These are phyloP conservation scores for Thunnus thynnus DNA, from an alignment of 2,113 vertebrate genomes.

Conservation along the genomic window DNA sequence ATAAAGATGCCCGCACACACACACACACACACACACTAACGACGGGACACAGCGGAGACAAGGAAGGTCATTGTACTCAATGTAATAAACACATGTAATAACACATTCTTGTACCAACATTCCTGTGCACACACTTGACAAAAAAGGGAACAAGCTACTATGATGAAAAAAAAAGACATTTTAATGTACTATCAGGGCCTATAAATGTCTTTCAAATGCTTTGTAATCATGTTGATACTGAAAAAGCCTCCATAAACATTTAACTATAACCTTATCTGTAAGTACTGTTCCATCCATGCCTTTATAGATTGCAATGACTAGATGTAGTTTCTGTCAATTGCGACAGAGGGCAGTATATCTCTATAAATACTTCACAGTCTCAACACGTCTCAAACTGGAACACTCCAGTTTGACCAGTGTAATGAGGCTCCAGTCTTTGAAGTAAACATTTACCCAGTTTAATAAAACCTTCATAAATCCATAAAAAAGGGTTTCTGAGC, in stretches of 20 bases:
- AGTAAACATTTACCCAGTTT: slow-evolving; percentile 45
- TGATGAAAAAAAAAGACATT: not conserved
- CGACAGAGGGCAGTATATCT: slow-evolving; percentile 69
- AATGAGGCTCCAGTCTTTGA: not conserved
- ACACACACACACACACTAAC: not conserved
- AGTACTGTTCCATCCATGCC: not conserved
- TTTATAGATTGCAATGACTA: not conserved
- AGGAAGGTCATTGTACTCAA: too few species aligned
- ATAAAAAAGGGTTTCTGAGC: not conserved
- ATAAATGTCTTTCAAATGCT: not conserved
- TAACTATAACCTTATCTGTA: not conserved
- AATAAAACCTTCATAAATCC: slow-evolving; percentile 10
- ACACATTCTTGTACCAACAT: too few species aligned
- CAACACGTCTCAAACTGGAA: slow-evolving; percentile 4
- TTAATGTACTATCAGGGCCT: not conserved
- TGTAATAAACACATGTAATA: too few species aligned
- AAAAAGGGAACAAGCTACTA: not conserved
- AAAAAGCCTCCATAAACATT: not conserved
- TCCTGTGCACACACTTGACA: not conserved
- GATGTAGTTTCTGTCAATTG: slow-evolving; percentile 34
- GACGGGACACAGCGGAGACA: too few species aligned
- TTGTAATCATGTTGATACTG: not conserved
- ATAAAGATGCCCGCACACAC: not conserved
- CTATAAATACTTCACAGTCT: slow-evolving; percentile 28
- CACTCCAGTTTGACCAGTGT: not conserved